phyloP scores from a whole-genome alignment of 1,140 invertebrate species.

The Hestina assimilis region DNA sequence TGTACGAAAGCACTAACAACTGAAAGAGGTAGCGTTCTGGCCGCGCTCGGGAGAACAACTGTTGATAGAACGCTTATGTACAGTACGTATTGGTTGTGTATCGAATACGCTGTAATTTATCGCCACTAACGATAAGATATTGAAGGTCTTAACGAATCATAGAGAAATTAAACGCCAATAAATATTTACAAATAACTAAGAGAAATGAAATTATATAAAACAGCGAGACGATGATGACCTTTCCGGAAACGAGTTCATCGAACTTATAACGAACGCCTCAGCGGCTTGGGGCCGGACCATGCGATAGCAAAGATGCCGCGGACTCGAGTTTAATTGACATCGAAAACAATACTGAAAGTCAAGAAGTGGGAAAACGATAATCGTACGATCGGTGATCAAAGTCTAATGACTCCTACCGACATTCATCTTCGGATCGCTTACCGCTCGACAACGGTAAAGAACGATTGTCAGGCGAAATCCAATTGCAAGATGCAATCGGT shows the following conservation, averaged over 20 bases:
- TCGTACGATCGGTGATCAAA: slow-evolving; percentile 38
- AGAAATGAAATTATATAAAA: neutral
- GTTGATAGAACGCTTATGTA: slow-evolving; percentile 49
- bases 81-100: slow-evolving; percentile 65
- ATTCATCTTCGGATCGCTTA: slow-evolving; percentile 36
- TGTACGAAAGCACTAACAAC: slow-evolving; percentile 19
- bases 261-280: slow-evolving; percentile 37
- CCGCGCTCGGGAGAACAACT: slow-evolving; percentile 60
- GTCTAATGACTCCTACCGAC: slow-evolving; percentile 34
- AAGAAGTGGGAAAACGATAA: slow-evolving; percentile 33
- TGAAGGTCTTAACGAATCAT: slow-evolving; percentile 31
- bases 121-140: slow-evolving; percentile 65
- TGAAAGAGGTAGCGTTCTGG: slow-evolving; percentile 42
- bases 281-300: slow-evolving; percentile 23
- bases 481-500: slow-evolving; percentile 32
- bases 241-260: slow-evolving; percentile 41
- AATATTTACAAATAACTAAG: slow-evolving; percentile 1
- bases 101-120: slow-evolving; percentile 67
- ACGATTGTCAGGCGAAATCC: slow-evolving; percentile 37
- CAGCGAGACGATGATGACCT: slow-evolving; percentile 16
- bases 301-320: slow-evolving; percentile 32
- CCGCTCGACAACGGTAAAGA: slow-evolving; percentile 42
- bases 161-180: slow-evolving; percentile 28
- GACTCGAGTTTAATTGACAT: slow-evolving; percentile 35
- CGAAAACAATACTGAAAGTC: slow-evolving; percentile 25